Evolutionary conservation across 2,888 invertebrate genomes (phyloP), one percentile per base, ranked within the genome.

Genomic region (Euplagia quadripunctaria): DNA sequence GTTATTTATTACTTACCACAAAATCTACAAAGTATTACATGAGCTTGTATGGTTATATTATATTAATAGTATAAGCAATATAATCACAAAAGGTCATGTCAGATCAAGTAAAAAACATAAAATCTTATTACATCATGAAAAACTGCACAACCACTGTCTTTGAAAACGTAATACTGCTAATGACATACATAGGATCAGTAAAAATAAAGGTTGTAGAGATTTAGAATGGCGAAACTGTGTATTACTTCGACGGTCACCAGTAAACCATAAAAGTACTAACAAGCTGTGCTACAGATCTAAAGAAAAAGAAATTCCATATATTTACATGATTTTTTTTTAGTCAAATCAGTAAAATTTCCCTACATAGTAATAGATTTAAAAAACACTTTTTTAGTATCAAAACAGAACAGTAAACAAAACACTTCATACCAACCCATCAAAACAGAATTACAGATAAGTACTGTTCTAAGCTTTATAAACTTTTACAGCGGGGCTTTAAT

Each of bases 221-320:
- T 3, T 46, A 46, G 0, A 61, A 61, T 31, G 14, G 65, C 65
- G 68, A 75, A 71, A 31, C 31, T 31, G 31, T 31, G 31, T 31
- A 82, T 78, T 73, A 65, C 72, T 70, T 43, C 41, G 68, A 80
- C 61, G 71, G 52, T 69, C 70, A 55, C 68, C 73, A 73, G 49
- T 72, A 73, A 78, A 69, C 69, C 70, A 73, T 61, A 70, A 66
- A 67, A 75, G 71, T 69, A 79, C 75, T 41, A 73, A 76, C 73
- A 75, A 77, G 64, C 74, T 75, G 77, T 74, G 67, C 68, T 58
- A 71, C 66, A 71, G 70, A 70, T 69, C 75, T 75, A 77, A 79
- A 76, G 71, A 71, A 77, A 79, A 83, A 80, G 85, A 86, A 81
- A 78, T 78, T 66, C 65, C 77, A n/a, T n/a, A n/a, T n/a, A n/a